phyloP scores from a whole-genome alignment of 2,888 invertebrate genomes.

The Epistrophe eligans region DNA sequence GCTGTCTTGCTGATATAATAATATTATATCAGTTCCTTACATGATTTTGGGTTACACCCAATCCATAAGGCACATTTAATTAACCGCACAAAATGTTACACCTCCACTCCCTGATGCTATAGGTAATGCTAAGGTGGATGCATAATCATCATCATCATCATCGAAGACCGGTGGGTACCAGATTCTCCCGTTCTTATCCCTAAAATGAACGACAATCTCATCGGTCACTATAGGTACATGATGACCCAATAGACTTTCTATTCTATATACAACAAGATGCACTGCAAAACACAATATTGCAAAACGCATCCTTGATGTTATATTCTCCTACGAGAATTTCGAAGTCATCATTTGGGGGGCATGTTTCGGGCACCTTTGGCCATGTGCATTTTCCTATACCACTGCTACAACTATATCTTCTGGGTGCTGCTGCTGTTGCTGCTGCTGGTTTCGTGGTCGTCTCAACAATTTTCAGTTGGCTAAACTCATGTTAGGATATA shows the following conservation, averaged over 20 bases:
- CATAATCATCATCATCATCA: conserved; percentile 31
- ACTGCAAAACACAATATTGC: conserved; percentile 41
- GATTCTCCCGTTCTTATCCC: conserved; percentile 5
- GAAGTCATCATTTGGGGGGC: conserved; percentile 40
- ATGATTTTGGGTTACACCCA: conserved; percentile 75
- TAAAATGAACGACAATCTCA: conserved; percentile 47
- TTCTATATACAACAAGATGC: conserved; percentile 57
- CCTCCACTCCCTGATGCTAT: conserved; percentile 11
- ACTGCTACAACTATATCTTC: too few relatives aligned
- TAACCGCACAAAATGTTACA: conserved; percentile 75
- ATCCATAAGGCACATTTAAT: conserved; percentile 77
- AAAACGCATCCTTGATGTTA: conserved; percentile 67
- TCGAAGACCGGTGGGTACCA: background rate
- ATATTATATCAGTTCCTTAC: conserved; percentile 63
- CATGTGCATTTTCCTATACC: conserved; percentile 34
- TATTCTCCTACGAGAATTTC: conserved; percentile 36
- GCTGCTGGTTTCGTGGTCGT: conserved; percentile 32
- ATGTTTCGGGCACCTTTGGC: conserved; percentile 74
- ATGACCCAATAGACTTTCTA: conserved; percentile 43
- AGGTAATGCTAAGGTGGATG: conserved; percentile 4
- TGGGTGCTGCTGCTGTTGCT: background rate
- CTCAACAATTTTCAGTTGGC: conserved; percentile 67
- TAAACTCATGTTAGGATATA: conserved; percentile 63
- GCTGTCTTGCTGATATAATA: conserved; percentile 14
- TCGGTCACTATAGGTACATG: conserved; percentile 32